Percentiles rank a stretch among this genome's conserved stretches.
phyloP scores from a whole-genome alignment of 2,888 invertebrate genomes.

The Drosophila macrospina region DNA sequence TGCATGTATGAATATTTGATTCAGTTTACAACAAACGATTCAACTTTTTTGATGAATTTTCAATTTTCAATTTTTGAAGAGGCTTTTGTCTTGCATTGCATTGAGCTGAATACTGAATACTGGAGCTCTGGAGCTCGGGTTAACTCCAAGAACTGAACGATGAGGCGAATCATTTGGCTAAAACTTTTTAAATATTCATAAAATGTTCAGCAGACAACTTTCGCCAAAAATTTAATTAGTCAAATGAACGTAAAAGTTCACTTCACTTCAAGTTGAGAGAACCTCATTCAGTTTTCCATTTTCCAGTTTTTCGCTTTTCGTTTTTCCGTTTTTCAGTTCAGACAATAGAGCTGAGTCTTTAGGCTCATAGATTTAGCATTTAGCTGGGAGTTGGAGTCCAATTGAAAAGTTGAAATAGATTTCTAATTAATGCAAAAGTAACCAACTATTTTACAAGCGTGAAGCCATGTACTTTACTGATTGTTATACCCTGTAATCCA shows the following conservation, averaged over 20 bases:
- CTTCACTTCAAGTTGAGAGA: constrained; percentile 30
- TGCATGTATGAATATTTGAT: constrained; percentile 79
- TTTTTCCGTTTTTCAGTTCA: constrained; percentile 13
- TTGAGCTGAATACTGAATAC: no score
- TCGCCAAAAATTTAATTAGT: constrained; percentile 72
- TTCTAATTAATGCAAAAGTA: constrained; percentile 66
- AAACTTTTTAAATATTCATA: constrained; percentile 78
- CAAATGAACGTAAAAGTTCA: constrained; percentile 75
- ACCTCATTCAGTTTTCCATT: not conserved
- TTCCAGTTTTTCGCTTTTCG: not conserved
- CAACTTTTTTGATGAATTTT: constrained; percentile 82
- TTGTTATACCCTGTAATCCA: constrained; percentile 13
- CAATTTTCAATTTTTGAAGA: constrained; percentile 81
- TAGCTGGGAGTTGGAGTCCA: constrained; percentile 17
- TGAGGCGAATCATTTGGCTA: constrained; percentile 60
- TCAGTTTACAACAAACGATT: constrained; percentile 63
- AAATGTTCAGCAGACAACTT: constrained; percentile 66
- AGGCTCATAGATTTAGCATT: constrained; percentile 39
- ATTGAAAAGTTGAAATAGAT: constrained; percentile 66
- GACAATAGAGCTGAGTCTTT: constrained; percentile 41
- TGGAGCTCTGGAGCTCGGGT: no score
- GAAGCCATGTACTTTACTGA: constrained; percentile 22
- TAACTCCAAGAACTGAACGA: constrained; percentile 22
- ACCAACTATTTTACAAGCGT: constrained; percentile 19
- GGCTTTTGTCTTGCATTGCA: constrained; percentile 62